Conservation (phyloP, 1,140 invertebrate species). For the Dendrolimus punctatus region DNA sequence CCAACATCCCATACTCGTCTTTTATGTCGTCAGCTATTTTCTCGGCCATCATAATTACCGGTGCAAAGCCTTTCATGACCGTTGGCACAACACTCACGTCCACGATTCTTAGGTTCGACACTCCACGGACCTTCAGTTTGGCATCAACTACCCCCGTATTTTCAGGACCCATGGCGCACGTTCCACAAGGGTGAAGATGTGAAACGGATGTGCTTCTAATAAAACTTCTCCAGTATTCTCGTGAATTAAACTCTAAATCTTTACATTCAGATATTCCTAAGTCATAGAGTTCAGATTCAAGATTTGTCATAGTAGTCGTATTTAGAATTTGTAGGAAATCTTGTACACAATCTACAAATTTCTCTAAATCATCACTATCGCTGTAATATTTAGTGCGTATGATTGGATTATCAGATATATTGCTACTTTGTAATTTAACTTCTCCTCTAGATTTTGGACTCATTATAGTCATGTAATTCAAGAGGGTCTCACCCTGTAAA, state of each 20-base stretch:
- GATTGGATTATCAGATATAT: slow-evolving; percentile 88
- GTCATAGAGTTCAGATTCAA: slow-evolving; percentile 45
- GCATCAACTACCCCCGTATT: slow-evolving; percentile 9
- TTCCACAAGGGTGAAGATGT: slow-evolving; percentile 60
- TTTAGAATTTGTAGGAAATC: slow-evolving; percentile 70
- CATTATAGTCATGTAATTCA: too few relatives aligned
- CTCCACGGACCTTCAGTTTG: slow-evolving; percentile 2
- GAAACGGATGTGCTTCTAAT: slow-evolving; percentile 39
- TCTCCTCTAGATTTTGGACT: slow-evolving; percentile 81
- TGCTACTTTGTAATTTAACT: slow-evolving; percentile 80
- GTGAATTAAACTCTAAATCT: slow-evolving; percentile 75
- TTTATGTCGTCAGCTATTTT: slow-evolving; percentile 10
- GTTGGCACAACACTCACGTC: slow-evolving; percentile 4
- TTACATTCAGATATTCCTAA: slow-evolving; percentile 58
- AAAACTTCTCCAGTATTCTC: slow-evolving; percentile 77
- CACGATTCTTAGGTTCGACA: background rate
- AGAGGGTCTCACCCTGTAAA: too few relatives aligned
- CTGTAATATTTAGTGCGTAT: slow-evolving; percentile 91
- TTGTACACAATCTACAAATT: slow-evolving; percentile 83
- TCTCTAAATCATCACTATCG: slow-evolving; percentile 81
- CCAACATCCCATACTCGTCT: slow-evolving; percentile 4
- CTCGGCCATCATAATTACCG: slow-evolving; percentile 10
- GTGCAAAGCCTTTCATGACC: slow-evolving; percentile 5
- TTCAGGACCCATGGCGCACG: slow-evolving; percentile 76
- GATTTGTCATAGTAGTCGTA: slow-evolving; percentile 69